phyloP scores from a whole-genome alignment of 2,888 invertebrate species.

The Andrena hattorfiana region DNA sequence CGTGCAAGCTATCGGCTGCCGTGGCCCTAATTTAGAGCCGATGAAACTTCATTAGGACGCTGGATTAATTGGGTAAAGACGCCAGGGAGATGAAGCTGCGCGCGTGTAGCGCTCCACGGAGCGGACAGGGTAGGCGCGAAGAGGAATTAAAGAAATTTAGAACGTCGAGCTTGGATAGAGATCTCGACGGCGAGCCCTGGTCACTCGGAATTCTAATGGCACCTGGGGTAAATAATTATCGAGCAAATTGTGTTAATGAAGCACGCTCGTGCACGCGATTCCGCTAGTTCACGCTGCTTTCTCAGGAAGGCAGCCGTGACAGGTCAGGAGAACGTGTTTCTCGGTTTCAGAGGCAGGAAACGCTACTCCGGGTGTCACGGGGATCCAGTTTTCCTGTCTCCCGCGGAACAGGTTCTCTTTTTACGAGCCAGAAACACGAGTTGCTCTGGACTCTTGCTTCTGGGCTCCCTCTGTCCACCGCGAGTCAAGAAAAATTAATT shows the following conservation, averaged over 20 bases:
- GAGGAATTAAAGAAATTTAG: not conserved
- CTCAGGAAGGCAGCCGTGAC: slow-evolving; percentile 55
- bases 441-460: slow-evolving; percentile 15
- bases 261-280: slow-evolving; percentile 25
- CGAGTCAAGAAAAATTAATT: slow-evolving; percentile 35
- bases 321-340: slow-evolving; percentile 61
- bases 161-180: slow-evolving; percentile 5
- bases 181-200: not conserved
- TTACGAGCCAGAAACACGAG: slow-evolving; percentile 43
- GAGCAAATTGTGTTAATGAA: slow-evolving; percentile 36
- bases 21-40: slow-evolving; percentile 51
- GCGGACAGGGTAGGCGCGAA: not conserved
- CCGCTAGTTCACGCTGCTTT: slow-evolving; percentile 42
- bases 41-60: slow-evolving; percentile 61
- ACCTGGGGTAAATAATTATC: slow-evolving; percentile 14
- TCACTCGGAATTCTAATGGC: not conserved
- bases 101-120: not conserved
- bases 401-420: slow-evolving; percentile 59
- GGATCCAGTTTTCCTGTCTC: slow-evolving; percentile 64
- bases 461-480: not conserved
- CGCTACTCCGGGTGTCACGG: slow-evolving; percentile 55
- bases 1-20: slow-evolving; percentile 17
- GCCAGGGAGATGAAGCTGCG: not conserved
- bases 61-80: slow-evolving; percentile 58
- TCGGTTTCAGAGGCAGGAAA: slow-evolving; percentile 59